Conservation (phyloP, 1,140 invertebrate species). For the Platorchestia sp. region DNA sequence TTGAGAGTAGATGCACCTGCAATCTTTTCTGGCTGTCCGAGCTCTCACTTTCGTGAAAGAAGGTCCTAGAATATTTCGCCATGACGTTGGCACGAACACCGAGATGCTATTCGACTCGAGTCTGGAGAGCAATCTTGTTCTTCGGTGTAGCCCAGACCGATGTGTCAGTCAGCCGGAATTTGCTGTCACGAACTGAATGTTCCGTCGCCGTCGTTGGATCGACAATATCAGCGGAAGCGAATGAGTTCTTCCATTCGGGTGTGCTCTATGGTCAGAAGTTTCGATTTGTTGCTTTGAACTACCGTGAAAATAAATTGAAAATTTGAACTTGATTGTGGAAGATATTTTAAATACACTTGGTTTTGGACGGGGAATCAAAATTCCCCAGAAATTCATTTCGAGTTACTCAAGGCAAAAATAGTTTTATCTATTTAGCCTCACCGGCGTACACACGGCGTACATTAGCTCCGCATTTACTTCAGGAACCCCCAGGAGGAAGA, state of each 20-base stretch:
- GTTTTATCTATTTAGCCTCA: too few relatives aligned
- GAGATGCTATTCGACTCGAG: neutral
- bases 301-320: neutral
- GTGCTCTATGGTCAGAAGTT: neutral
- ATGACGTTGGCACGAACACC: neutral
- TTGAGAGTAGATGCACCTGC: too few relatives aligned
- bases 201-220: neutral
- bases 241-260: neutral
- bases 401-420: too few relatives aligned
- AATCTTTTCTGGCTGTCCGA: too few relatives aligned
- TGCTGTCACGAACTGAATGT: neutral
- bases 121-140: neutral
- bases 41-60: too few relatives aligned
- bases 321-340: neutral
- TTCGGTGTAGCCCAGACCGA: neutral
- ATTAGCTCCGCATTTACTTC: too few relatives aligned
- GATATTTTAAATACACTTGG: neutral
- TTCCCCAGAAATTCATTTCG: neutral
- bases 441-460: too few relatives aligned
- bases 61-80: too few relatives aligned
- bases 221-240: neutral
- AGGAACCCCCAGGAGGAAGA: too few relatives aligned
- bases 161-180: neutral
- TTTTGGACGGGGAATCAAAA: neutral
- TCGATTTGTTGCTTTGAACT: neutral